These are phyloP conservation scores for Lates japonicus DNA, from an alignment of 2,797 vertebrate genomes.

Conservation along the genomic window DNA sequence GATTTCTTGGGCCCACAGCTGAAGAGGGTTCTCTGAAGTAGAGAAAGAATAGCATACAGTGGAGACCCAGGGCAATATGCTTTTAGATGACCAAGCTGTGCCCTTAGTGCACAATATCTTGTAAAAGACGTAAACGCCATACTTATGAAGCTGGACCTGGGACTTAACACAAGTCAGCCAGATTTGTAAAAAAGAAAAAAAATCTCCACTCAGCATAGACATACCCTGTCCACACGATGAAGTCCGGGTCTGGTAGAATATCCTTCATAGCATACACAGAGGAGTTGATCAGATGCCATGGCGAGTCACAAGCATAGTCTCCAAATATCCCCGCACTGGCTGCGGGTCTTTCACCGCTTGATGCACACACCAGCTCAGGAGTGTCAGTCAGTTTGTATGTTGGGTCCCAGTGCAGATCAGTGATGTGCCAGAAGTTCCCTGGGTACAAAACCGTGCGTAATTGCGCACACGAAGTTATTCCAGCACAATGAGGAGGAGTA, in stretches of 20 bases:
- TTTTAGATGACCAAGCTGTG: not conserved
- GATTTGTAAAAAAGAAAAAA: too few species aligned
- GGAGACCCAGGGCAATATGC: too few species aligned
- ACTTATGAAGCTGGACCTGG: not conserved
- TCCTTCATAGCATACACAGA: conserved; percentile 89
- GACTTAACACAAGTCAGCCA: not conserved
- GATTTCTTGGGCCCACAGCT: not conserved
- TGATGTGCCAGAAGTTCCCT: conserved; percentile 96
- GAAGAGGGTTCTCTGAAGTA: not conserved
- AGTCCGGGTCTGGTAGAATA: conserved; percentile 89
- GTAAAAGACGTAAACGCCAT: not conserved
- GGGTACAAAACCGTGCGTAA: conserved; percentile 35
- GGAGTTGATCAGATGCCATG: conserved; percentile 90
- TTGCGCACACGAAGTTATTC: conserved; percentile 1
- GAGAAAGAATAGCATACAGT: too few species aligned
- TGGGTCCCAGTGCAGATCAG: conserved; percentile 93
- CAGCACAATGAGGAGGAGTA: too few species aligned
- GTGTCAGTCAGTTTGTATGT: conserved; percentile 82
- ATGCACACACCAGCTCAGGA: conserved; percentile 86
- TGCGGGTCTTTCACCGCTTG: conserved; percentile 85
- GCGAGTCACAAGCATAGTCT: conserved; percentile 92
- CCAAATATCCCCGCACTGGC: conserved; percentile 88
- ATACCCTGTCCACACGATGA: conserved; percentile 97
- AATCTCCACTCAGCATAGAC: not conserved
- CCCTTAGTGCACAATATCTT: not conserved